phyloP scores from a whole-genome alignment of 2,888 invertebrate species.

The Marasmarcha lunaedactyla region DNA sequence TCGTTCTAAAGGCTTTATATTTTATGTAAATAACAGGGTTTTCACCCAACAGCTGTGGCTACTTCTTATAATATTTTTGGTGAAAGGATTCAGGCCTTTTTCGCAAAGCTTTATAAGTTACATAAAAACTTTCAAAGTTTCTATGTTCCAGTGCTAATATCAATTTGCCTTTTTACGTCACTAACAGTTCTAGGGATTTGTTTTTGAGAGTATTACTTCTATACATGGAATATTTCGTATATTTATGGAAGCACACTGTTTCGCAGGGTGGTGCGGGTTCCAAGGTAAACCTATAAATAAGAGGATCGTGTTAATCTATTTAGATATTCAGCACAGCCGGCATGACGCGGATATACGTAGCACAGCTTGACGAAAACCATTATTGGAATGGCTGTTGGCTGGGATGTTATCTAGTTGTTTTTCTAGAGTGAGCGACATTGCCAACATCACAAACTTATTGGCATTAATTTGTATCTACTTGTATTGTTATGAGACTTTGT shows the following conservation, averaged over 20 bases:
- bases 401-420: slow-evolving; percentile 19
- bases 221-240: too few relatives aligned
- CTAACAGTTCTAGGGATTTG: too few relatives aligned
- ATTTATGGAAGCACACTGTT: slow-evolving; percentile 21
- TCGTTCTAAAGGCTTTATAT: too few relatives aligned
- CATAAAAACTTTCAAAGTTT: not conserved
- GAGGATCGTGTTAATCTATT: slow-evolving; percentile 27
- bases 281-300: slow-evolving; percentile 49
- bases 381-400: slow-evolving; percentile 29
- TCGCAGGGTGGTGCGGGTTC: slow-evolving; percentile 62
- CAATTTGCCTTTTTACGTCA: slow-evolving; percentile 15
- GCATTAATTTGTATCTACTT: slow-evolving; percentile 8
- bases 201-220: too few relatives aligned
- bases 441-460: slow-evolving; percentile 19
- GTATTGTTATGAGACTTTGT: too few relatives aligned
- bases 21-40: not conserved
- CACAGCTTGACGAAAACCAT: slow-evolving; percentile 34
- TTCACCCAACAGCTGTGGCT: not conserved
- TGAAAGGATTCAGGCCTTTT: slow-evolving; percentile 17
- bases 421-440: slow-evolving; percentile 20
- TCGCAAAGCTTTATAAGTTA: slow-evolving; percentile 29
- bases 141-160: not conserved
- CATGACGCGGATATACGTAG: slow-evolving; percentile 35
- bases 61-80: slow-evolving; percentile 1
- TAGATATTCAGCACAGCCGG: slow-evolving; percentile 36